Base-by-base conservation (phyloP, 2,797 vertebrate species). In the Anguilla marmorata region DNA sequence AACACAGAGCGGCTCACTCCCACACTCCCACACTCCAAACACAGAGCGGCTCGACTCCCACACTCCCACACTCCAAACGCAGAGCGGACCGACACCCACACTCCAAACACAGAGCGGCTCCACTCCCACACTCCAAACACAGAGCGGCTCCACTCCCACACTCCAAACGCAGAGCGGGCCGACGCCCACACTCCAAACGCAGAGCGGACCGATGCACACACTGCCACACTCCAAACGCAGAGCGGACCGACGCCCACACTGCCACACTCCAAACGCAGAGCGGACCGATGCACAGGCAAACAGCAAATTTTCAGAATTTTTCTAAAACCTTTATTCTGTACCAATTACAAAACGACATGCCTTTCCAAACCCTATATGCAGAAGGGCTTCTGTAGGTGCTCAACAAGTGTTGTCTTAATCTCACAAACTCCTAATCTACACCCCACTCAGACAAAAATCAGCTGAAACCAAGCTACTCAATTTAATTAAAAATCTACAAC, bases 401-500 rank as follows among this genome's bases (percentile, higher is more conserved):
- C 56, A 54, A 14, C 76, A n/a, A 50, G 27, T 80, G 41, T 37
- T n/a, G 41, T n/a, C 41, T 33, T 69, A 6, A 21, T 60, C 27
- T 30, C n/a, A 56, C 0, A 5, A 63, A n/a, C 1, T 63, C 58
- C 19, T 16, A 60, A 58, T 58, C 19, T 63, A 58, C 9, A 33
- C 33, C 72, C 30, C 72, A 41, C 58, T 87, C 27, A 66, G 14
- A 11, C 66, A 37, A 72, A 27, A 27, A 50, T 30, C 66, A 50
- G 86, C 74, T 33, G 66, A 84, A 87, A 87, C 86, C 86, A 89
- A 85, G 58, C 33, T 86, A 76, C 30, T 76, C 72, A 76, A 41
- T 83, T 89, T 85, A 87, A 84, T 89, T 87, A 76, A 85, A 89
- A 85, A 89, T 87, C 86, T 89, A 87, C 66, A 84, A 52, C 27